These are phyloP conservation scores for Phylloscopus collybita DNA, from an alignment of 2,797 vertebrate genomes.

Conservation along the genomic window DNA sequence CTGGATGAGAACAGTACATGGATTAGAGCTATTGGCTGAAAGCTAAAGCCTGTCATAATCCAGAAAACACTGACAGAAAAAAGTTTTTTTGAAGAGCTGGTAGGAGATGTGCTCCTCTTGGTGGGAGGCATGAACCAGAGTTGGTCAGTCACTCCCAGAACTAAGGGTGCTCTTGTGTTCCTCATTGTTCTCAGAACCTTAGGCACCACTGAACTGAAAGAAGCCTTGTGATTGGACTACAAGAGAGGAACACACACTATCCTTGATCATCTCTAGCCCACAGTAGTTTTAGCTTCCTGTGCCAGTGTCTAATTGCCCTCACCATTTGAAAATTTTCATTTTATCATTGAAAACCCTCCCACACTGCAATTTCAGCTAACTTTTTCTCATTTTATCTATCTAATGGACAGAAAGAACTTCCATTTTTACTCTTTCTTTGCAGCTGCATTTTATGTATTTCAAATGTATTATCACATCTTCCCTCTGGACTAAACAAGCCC, in stretches of 20 bases:
- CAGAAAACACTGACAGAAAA: not conserved
- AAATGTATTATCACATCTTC: not conserved
- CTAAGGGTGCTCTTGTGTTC: not conserved
- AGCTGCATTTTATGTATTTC: not conserved
- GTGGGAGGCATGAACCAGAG: not conserved
- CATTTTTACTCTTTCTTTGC: not conserved
- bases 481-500: not conserved
- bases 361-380: not conserved
- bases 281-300: not conserved
- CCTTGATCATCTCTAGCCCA: not conserved
- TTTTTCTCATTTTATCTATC: not conserved
- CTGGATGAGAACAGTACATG: not conserved
- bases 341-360: not conserved
- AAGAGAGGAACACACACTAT: not conserved
- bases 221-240: not conserved
- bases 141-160: not conserved
- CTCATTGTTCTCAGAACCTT: not conserved
- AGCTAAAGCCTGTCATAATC: not conserved
- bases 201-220: not conserved
- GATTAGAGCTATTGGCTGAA: not conserved
- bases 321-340: not conserved
- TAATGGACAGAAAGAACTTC: not conserved
- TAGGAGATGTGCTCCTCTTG: not conserved
- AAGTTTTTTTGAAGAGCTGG: not conserved
- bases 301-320: not conserved